Evolutionary conservation across 2,888 invertebrate species (phyloP).

Genomic region (Drosophila neonasuta): DNA sequence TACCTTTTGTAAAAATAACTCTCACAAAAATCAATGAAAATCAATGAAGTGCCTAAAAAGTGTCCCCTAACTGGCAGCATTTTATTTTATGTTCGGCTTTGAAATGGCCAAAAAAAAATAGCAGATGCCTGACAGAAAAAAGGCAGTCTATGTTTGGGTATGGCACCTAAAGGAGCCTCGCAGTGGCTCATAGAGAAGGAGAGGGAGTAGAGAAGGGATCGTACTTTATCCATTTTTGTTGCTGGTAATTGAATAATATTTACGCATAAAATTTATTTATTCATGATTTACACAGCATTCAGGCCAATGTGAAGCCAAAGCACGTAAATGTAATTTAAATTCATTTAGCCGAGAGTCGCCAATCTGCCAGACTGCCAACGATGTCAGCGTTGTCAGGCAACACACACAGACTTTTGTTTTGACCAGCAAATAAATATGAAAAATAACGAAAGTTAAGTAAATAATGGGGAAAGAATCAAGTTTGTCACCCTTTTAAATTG

Average conservation of each 20-base stretch:
- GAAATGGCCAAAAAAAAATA: slow-evolving; percentile 33
- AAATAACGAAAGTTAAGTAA: slow-evolving; percentile 9
- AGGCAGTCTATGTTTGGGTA: slow-evolving; percentile 1
- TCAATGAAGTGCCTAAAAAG: slow-evolving; percentile 63
- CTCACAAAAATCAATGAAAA: slow-evolving; percentile 71
- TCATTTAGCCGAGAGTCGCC: slow-evolving; percentile 51
- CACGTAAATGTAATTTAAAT: slow-evolving; percentile 74
- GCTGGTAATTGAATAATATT: slow-evolving; percentile 67
- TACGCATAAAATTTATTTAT: slow-evolving; percentile 70
- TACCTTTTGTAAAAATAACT: slow-evolving; percentile 61
- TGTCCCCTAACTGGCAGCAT: slow-evolving; percentile 31
- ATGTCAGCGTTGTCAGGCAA: slow-evolving; percentile 38
- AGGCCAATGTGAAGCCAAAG: slow-evolving; percentile 34
- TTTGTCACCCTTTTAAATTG: neutral
- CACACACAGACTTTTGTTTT: neutral
- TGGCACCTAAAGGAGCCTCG: neutral
- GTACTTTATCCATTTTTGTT: slow-evolving; percentile 19
- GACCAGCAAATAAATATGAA: slow-evolving; percentile 2
- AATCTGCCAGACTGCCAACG: slow-evolving; percentile 20
- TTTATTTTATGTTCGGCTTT: slow-evolving; percentile 30
- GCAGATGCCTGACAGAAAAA: slow-evolving; percentile 29
- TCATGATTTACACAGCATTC: slow-evolving; percentile 53
- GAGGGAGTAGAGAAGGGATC: neutral
- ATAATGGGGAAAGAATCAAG: neutral
- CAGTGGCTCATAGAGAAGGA: neutral